A percentile compares a stretch with the other conserved stretches of the same genome.
These are phyloP conservation scores for Heliconius congener DNA, from an alignment of 1,140 invertebrate species.

Conservation along the genomic window DNA sequence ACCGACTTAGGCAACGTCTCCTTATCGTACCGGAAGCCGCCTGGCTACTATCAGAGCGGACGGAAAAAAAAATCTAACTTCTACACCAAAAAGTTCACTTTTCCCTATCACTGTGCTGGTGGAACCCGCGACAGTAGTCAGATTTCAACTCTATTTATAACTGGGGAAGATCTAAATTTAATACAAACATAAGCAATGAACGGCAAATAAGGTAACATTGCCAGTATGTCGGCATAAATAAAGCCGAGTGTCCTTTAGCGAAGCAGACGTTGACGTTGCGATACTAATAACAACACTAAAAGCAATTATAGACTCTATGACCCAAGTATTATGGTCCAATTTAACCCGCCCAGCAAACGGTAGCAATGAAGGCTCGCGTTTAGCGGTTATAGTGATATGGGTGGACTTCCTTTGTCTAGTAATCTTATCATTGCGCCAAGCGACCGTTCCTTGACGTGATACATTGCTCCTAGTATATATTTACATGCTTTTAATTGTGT, in stretches of 20 bases:
- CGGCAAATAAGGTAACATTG: constrained; percentile 72
- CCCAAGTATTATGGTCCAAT: constrained; percentile 53
- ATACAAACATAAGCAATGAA: constrained; percentile 41
- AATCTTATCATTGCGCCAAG: constrained; percentile 76
- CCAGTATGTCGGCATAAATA: constrained; percentile 79
- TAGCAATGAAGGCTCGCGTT: constrained; percentile 75
- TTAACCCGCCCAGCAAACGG: constrained; percentile 42
- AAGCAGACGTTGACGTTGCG: constrained; percentile 74
- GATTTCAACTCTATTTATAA: constrained; percentile 61
- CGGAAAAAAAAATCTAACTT: constrained; percentile 59
- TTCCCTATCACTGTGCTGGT: constrained; percentile 41
- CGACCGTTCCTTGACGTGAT: constrained; percentile 73
- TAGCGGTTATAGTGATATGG: constrained; percentile 77
- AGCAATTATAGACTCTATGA: constrained; percentile 56
- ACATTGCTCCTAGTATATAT: constrained; percentile 66
- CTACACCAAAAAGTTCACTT: constrained; percentile 53
- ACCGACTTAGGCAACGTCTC: constrained; percentile 70
- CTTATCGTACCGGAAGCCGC: constrained; percentile 76
- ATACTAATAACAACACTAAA: constrained; percentile 58
- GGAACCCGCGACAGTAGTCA: constrained; percentile 32
- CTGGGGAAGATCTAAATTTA: constrained; percentile 50
- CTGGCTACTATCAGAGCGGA: constrained; percentile 46
- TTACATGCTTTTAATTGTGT: constrained; percentile 50
- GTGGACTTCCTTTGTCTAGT: constrained; percentile 79
- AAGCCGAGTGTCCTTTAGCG: constrained; percentile 79